phyloP scores from a whole-genome alignment of 2,113 vertebrate species.

The Bubo bubo region DNA sequence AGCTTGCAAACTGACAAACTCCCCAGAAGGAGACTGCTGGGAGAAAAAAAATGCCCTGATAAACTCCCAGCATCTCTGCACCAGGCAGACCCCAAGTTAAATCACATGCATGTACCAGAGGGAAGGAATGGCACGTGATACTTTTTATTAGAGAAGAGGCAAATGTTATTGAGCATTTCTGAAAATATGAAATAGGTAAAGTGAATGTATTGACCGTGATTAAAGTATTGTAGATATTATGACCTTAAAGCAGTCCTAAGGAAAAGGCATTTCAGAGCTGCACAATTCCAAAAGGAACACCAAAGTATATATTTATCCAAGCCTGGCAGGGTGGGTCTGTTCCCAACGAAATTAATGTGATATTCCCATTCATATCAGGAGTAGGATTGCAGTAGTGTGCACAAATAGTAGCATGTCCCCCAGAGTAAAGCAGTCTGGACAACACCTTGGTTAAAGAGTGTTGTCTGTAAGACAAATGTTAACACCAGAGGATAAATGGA shows the following conservation, averaged over 20 bases:
- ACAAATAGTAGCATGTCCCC: background rate
- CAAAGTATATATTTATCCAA: background rate
- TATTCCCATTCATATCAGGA: background rate
- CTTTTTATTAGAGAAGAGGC: background rate
- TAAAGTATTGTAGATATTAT: background rate
- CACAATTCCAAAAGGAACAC: background rate
- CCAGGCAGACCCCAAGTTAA: background rate
- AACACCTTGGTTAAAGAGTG: background rate
- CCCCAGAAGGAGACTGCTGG: conserved; percentile 4
- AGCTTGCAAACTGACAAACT: conserved; percentile 29
- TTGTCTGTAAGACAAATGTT: background rate
- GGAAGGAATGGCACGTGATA: background rate
- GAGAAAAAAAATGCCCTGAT: background rate
- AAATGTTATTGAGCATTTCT: background rate
- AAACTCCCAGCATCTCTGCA: background rate
- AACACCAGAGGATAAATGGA: background rate
- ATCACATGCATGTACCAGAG: background rate
- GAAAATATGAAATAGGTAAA: background rate
- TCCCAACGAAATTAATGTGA: background rate
- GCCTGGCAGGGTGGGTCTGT: background rate
- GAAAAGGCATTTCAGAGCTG: background rate
- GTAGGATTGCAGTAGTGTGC: background rate
- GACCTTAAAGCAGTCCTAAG: background rate
- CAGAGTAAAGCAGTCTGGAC: background rate
- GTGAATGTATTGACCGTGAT: background rate